Conservation (phyloP, 1,140 invertebrate genomes). For the Philotrypesis tridentata region DNA sequence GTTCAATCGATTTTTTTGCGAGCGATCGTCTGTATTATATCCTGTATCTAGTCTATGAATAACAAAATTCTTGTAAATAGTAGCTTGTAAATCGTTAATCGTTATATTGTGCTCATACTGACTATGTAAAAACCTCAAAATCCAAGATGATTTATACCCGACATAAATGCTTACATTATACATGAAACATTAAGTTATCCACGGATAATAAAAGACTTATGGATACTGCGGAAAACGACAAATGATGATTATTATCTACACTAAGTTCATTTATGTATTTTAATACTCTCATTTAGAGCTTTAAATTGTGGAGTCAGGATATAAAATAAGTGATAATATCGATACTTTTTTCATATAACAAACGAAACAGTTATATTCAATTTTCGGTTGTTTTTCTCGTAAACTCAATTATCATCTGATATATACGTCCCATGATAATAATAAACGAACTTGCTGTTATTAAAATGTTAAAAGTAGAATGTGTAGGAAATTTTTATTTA, state of each 20-base stretch:
- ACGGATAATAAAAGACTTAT: too few species aligned
- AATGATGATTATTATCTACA: neutral
- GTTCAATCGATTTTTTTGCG: neutral
- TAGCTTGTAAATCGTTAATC: conserved; percentile 47
- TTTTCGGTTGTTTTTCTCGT: neutral
- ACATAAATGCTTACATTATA: neutral
- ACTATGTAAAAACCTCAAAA: conserved; percentile 40
- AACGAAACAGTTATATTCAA: neutral
- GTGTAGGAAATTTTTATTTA: neutral
- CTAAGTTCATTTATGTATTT: neutral
- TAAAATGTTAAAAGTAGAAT: neutral
- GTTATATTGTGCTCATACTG: conserved; percentile 44
- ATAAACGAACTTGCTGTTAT: neutral
- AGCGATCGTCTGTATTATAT: conserved; percentile 41
- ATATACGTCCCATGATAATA: neutral
- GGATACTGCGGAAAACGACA: neutral
- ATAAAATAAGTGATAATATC: neutral
- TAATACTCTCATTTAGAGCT: neutral
- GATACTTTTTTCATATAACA: neutral
- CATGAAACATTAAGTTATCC: conserved; percentile 14
- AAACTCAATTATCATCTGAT: neutral
- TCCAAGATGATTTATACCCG: conserved; percentile 34
- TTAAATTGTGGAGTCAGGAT: neutral
- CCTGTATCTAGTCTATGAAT: conserved; percentile 36
- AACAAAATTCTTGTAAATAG: conserved; percentile 44